A percentile compares a stretch with the other conserved stretches of the same genome.
Conservation (phyloP, 2,797 vertebrate species). For the Sebastes itinus region DNA sequence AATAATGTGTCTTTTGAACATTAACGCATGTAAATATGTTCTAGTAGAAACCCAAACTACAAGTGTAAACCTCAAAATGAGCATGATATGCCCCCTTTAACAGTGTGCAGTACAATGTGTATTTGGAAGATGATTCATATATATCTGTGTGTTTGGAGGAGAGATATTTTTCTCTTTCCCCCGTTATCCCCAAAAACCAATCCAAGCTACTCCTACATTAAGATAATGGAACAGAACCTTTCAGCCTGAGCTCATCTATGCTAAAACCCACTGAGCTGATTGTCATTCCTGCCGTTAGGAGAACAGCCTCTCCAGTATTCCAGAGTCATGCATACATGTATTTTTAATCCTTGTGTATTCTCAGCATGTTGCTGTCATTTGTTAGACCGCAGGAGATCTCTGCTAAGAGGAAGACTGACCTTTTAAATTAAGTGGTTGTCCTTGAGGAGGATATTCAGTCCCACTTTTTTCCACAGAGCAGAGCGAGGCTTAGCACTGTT, state of each 20-base stretch:
- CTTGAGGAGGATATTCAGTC: conserved; percentile 15
- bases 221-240: conserved; percentile 12
- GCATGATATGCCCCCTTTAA: not conserved
- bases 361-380: conserved; percentile 5
- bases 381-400: conserved; percentile 3
- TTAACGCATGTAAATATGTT: not conserved
- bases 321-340: not conserved
- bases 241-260: conserved; percentile 13
- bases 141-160: not conserved
- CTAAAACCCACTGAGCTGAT: conserved; percentile 39
- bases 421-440: conserved; percentile 30
- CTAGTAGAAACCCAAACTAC: not conserved
- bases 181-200: not conserved
- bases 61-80: too few relatives aligned
- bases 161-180: not conserved
- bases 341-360: conserved; percentile 32
- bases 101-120: not conserved
- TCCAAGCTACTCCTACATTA: not conserved
- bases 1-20: not conserved
- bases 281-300: conserved; percentile 24
- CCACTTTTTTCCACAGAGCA: not conserved
- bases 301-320: not conserved
- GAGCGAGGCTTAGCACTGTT: not conserved
- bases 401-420: not conserved
- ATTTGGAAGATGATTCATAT: not conserved